Evolutionary conservation across 1,140 invertebrate genomes (phyloP).

Genomic region (Oncopeltus fasciatus): DNA sequence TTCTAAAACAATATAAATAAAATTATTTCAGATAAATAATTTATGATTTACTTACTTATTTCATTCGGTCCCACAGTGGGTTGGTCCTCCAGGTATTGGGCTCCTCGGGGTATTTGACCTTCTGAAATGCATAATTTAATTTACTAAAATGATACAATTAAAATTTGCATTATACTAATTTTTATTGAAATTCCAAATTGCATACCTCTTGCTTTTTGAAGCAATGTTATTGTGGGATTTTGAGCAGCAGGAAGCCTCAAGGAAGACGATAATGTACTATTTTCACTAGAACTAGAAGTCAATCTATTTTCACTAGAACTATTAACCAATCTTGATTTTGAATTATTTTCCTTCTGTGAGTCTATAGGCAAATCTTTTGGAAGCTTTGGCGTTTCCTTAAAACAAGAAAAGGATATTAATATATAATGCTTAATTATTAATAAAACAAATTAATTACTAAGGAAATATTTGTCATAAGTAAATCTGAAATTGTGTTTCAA

Average conservation of each 20-base stretch:
- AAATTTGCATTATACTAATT: too few species aligned
- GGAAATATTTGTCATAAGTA: too few species aligned
- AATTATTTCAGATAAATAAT: not conserved
- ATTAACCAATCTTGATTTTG: slow-evolving; percentile 13
- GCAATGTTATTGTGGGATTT: slow-evolving; percentile 73
- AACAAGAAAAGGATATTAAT: not conserved
- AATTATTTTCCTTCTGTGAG: not conserved
- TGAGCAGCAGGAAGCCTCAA: slow-evolving; percentile 56
- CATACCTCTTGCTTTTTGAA: slow-evolving; percentile 77
- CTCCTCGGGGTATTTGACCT: slow-evolving; percentile 63
- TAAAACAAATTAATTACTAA: too few species aligned
- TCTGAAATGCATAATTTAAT: slow-evolving; percentile 37
- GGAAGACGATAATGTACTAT: slow-evolving; percentile 28
- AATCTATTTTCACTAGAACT: slow-evolving; percentile 20
- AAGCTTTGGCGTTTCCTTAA: not conserved
- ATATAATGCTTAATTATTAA: too few species aligned
- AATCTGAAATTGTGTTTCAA: too few species aligned
- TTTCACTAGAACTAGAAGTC: slow-evolving; percentile 18
- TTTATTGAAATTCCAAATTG: too few species aligned
- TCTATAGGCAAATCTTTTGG: slow-evolving; percentile 12
- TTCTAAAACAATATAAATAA: not conserved
- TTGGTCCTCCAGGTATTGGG: slow-evolving; percentile 51
- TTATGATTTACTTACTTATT: slow-evolving; percentile 35
- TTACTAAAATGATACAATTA: not conserved
- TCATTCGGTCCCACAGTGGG: slow-evolving; percentile 43